Percentiles rank a stretch among this genome's conserved stretches.
These are phyloP conservation scores for Mormoops blainvillei DNA, from an alignment of 2,113 vertebrate species.

Conservation along the genomic window DNA sequence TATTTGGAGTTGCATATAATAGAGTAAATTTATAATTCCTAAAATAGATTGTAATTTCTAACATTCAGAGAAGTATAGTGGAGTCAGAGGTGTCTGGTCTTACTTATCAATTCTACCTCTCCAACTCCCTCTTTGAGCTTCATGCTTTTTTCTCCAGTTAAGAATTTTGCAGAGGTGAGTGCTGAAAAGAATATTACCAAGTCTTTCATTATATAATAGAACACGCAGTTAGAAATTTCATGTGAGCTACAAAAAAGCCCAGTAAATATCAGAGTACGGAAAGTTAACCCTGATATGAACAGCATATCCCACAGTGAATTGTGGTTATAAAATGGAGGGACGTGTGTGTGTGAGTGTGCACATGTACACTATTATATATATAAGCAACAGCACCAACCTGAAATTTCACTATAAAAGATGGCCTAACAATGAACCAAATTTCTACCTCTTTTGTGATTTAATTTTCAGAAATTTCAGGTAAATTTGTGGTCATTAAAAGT, in stretches of 20 bases:
- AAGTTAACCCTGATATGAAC: not conserved
- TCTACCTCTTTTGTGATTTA: not conserved
- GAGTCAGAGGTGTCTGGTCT: slow-evolving; percentile 38
- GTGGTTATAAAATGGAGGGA: not conserved
- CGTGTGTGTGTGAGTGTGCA: not conserved
- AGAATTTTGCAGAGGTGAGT: slow-evolving; percentile 22
- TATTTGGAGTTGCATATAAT: not conserved
- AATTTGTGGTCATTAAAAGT: not conserved
- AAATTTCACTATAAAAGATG: not conserved
- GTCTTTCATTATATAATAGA: slow-evolving; percentile 32
- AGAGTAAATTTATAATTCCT: slow-evolving; percentile 36
- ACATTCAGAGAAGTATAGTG: not conserved
- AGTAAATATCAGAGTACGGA: not conserved
- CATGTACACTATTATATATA: not conserved
- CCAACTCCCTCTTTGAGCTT: not conserved
- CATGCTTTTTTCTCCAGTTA: not conserved
- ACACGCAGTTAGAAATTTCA: slow-evolving; percentile 19
- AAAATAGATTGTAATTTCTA: slow-evolving; percentile 30
- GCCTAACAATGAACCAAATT: not conserved
- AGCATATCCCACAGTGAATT: not conserved
- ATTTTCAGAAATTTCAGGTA: not conserved
- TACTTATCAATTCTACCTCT: slow-evolving; percentile 40
- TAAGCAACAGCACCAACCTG: not conserved
- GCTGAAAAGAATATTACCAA: slow-evolving; percentile 26
- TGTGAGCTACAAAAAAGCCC: not conserved